Evolutionary conservation across 1,140 invertebrate genomes (phyloP).

Genomic region (Drosophila nannoptera): DNA sequence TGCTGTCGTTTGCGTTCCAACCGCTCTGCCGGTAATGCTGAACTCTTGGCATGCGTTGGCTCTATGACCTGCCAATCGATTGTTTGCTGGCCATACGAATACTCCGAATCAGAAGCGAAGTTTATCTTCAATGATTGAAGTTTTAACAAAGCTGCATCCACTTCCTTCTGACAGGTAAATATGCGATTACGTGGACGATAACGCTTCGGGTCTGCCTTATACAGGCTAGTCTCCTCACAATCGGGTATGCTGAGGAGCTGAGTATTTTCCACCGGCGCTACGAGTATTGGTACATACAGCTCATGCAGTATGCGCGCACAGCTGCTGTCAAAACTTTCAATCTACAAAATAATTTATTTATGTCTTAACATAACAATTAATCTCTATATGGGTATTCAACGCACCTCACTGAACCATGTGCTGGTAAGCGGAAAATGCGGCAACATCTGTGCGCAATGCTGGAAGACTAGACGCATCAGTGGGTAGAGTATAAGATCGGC

Average conservation of each 20-base stretch:
- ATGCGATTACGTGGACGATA: slow-evolving; percentile 86
- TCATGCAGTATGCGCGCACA: slow-evolving; percentile 58
- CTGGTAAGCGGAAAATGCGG: slow-evolving; percentile 83
- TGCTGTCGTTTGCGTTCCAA: slow-evolving; percentile 91
- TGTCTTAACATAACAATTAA: background rate
- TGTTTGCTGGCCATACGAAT: slow-evolving; percentile 46
- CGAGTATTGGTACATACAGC: slow-evolving; percentile 39
- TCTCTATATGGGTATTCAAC: background rate
- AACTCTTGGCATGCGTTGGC: slow-evolving; percentile 80
- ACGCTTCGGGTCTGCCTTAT: slow-evolving; percentile 88
- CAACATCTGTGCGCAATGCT: slow-evolving; percentile 80
- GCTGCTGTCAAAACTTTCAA: slow-evolving; percentile 54
- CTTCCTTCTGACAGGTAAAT: slow-evolving; percentile 87
- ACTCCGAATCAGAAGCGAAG: slow-evolving; percentile 54
- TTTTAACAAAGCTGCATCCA: slow-evolving; percentile 83
- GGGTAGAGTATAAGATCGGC: slow-evolving; percentile 91
- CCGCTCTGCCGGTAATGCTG: slow-evolving; percentile 87
- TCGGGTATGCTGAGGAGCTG: slow-evolving; percentile 57
- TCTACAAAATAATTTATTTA: slow-evolving; percentile 31
- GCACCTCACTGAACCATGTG: slow-evolving; percentile 83
- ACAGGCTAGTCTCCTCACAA: slow-evolving; percentile 81
- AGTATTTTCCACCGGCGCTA: slow-evolving; percentile 13
- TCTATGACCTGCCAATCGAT: slow-evolving; percentile 73
- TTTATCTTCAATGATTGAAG: slow-evolving; percentile 58
- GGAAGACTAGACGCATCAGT: slow-evolving; percentile 84